These are phyloP conservation scores for Eospalax fontanierii DNA, from an alignment of 2,797 vertebrate genomes.

Conservation along the genomic window DNA sequence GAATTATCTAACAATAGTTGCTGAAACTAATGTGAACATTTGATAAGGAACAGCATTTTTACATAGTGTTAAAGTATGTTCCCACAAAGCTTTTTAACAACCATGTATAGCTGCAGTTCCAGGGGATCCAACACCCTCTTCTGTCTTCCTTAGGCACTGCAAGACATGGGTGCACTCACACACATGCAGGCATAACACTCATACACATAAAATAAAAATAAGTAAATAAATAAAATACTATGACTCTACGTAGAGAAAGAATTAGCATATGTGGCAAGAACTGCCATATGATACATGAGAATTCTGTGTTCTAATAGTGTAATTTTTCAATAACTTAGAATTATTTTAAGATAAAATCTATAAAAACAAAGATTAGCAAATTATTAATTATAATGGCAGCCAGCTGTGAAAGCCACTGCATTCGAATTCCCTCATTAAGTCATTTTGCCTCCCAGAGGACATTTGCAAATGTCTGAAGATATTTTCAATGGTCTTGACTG, in stretches of 20 bases:
- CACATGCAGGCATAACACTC: no score
- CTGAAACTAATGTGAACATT: conserved; percentile 23
- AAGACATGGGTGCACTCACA: no score
- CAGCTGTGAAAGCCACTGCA: background rate
- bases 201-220: no score
- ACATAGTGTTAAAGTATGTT: no score
- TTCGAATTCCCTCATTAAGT: background rate
- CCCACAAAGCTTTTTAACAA: background rate
- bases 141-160: no score
- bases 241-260: background rate
- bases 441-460: background rate
- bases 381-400: background rate
- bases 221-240: no score
- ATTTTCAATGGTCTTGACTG: background rate
- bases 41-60: background rate
- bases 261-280: background rate
- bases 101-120: no score
- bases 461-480: background rate
- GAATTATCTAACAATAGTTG: conserved; percentile 36
- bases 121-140: no score
- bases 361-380: background rate
- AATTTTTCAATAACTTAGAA: conserved; percentile 58
- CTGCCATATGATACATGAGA: background rate
- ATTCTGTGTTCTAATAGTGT: background rate
- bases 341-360: conserved; percentile 32